Conservation (phyloP, 92 coral and sea anemone species). For the Phymanthus crucifer region DNA sequence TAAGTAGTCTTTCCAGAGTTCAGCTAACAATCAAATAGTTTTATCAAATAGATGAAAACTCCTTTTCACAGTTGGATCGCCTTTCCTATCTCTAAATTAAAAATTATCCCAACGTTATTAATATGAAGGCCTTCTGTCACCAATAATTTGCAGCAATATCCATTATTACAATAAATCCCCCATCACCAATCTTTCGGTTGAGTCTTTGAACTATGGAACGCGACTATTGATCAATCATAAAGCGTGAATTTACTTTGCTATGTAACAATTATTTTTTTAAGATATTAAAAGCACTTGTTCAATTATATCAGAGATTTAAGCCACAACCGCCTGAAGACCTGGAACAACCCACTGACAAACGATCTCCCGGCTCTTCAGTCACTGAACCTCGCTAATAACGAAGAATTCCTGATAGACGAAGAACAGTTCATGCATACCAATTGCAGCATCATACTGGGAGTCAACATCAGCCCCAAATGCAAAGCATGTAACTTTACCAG, state of each 20-base stretch:
- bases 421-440: slow-evolving; percentile 23
- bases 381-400: slow-evolving; percentile 36
- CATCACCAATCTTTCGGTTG: too few relatives aligned
- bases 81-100: too few relatives aligned
- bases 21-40: too few relatives aligned
- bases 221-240: too few relatives aligned
- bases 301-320: slow-evolving; percentile 27
- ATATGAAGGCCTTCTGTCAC: too few relatives aligned
- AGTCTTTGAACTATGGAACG: too few relatives aligned
- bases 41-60: neutral
- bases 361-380: slow-evolving; percentile 42
- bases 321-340: slow-evolving; percentile 30
- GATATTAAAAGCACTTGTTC: neutral
- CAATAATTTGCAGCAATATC: too few relatives aligned
- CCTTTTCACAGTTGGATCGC: neutral
- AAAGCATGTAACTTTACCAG: slow-evolving; percentile 39
- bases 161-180: too few relatives aligned
- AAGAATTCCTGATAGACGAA: slow-evolving; percentile 2
- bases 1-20: too few relatives aligned
- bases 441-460: slow-evolving; percentile 23
- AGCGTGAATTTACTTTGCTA: too few relatives aligned
- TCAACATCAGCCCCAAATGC: slow-evolving; percentile 31
- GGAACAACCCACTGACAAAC: slow-evolving; percentile 22
- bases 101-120: too few relatives aligned
- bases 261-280: too few relatives aligned